A percentile compares a stretch with the other conserved stretches of the same genome.
Evolutionary conservation across 2,113 vertebrate genomes (phyloP).

Genomic region (Odontophorus gujanensis): DNA sequence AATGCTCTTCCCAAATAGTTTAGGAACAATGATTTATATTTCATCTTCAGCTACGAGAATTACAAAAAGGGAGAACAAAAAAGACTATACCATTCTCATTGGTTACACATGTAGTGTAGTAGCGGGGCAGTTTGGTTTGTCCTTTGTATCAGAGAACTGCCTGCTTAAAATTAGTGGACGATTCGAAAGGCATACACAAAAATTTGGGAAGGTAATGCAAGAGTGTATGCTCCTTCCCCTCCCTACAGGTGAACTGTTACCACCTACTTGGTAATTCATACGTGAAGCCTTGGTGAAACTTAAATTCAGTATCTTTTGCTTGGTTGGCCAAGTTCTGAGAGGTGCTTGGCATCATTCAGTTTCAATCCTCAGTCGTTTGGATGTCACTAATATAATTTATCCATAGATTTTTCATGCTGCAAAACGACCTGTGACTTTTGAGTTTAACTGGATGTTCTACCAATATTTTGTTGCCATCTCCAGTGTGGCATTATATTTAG

Average conservation of each 20-base stretch:
- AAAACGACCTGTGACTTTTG: neutral
- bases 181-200: neutral
- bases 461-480: neutral
- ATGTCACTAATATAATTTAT: neutral
- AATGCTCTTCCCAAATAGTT: conserved; percentile 49
- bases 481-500: neutral
- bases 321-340: neutral
- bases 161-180: neutral
- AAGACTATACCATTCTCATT: conserved; percentile 13
- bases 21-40: conserved; percentile 46
- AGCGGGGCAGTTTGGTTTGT: neutral
- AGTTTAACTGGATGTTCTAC: neutral
- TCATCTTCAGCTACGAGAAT: neutral
- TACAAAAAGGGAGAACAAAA: neutral
- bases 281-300: neutral
- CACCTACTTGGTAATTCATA: neutral
- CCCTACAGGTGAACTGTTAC: neutral
- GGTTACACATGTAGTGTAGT: conserved; percentile 11
- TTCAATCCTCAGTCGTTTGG: neutral
- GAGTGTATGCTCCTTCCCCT: neutral
- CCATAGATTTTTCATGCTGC: neutral
- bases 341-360: neutral
- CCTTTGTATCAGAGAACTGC: neutral
- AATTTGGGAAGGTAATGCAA: neutral
- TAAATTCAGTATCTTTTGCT: neutral